Percentiles rank a stretch among this genome's conserved stretches.
phyloP scores from a whole-genome alignment of 2,797 vertebrate genomes.

The Gymnoscopelus microlampas region DNA sequence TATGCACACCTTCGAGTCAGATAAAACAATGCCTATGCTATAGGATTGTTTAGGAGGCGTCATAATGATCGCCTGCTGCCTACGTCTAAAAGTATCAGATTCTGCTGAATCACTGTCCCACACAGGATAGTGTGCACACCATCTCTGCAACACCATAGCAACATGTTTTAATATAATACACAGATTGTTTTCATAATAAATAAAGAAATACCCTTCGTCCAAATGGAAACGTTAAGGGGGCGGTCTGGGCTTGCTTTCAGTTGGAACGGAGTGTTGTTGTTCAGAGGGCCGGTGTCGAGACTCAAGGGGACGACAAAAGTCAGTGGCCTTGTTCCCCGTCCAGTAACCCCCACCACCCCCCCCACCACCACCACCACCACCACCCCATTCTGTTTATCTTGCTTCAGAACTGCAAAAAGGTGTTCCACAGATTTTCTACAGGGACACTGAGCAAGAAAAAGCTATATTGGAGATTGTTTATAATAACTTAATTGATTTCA shows the following conservation, averaged over 20 bases:
- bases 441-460: constrained; percentile 28
- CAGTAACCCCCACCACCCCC: no score
- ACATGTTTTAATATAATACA: not conserved
- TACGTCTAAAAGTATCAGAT: no score
- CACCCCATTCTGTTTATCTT: constrained; percentile 36
- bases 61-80: no score
- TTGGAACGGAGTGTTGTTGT: constrained; percentile 42
- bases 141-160: not conserved
- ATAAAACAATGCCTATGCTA: not conserved
- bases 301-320: constrained; percentile 21
- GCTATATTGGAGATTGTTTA: constrained; percentile 14
- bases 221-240: constrained; percentile 12
- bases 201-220: constrained; percentile 18
- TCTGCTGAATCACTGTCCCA: not conserved
- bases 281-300: constrained; percentile 24
- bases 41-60: no score
- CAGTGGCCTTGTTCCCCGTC: no score
- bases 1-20: not conserved
- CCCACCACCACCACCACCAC: no score
- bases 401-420: constrained; percentile 33
- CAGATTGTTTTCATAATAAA: constrained; percentile 22
- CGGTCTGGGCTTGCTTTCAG: constrained; percentile 45
- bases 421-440: constrained; percentile 15
- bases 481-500: constrained; percentile 9
- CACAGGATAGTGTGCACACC: not conserved